Percentiles rank a stretch among this genome's conserved stretches.
Evolutionary conservation across 1,140 invertebrate genomes (phyloP).

Genomic region (Pollicipes pollicipes): DNA sequence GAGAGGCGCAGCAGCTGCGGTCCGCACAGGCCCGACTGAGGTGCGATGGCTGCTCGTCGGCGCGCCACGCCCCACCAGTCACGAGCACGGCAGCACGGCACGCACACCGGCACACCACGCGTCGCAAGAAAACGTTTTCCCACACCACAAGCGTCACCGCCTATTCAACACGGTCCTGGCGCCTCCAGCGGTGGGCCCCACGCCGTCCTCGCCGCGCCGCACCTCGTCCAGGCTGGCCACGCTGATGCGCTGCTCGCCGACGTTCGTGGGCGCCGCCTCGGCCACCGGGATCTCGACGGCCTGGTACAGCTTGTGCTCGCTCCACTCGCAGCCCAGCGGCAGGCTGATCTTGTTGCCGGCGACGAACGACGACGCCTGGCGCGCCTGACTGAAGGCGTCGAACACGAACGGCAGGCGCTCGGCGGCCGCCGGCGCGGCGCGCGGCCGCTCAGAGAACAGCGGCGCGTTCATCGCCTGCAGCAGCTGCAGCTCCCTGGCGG

Average conservation of each 20-base stretch:
- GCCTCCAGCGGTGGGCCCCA: neutral
- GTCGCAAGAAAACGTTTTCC: no score
- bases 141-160: no score
- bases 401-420: slow-evolving; percentile 4
- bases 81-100: no score
- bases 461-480: neutral
- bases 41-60: no score
- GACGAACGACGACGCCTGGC: slow-evolving; percentile 44
- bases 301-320: slow-evolving; percentile 48
- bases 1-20: no score
- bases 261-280: slow-evolving; percentile 38
- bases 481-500: neutral
- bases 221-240: slow-evolving; percentile 61
- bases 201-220: slow-evolving; percentile 16
- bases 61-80: no score
- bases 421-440: neutral
- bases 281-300: slow-evolving; percentile 72
- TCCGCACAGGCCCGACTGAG: no score
- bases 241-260: slow-evolving; percentile 48
- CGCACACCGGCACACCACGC: no score
- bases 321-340: slow-evolving; percentile 52
- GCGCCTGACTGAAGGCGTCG: slow-evolving; percentile 19
- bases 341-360: slow-evolving; percentile 57
- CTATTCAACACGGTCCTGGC: neutral
- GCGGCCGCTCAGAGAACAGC: neutral